A percentile compares a stretch with the other conserved stretches of the same genome.
Evolutionary conservation across 2,797 vertebrate genomes (phyloP).

Genomic region (Oceanodroma leucorhoa): DNA sequence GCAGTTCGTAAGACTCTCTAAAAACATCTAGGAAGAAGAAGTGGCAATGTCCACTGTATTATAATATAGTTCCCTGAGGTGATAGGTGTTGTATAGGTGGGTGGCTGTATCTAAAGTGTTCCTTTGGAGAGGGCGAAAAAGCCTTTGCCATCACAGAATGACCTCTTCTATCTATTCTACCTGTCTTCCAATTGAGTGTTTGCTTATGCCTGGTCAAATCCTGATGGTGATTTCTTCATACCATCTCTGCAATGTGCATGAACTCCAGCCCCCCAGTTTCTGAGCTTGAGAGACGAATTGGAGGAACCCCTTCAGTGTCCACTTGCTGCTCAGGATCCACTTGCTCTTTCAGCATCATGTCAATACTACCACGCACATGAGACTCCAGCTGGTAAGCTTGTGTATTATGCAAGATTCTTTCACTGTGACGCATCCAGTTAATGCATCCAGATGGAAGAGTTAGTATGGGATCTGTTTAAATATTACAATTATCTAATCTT

Average conservation of each 20-base stretch:
- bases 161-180: not conserved
- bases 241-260: not conserved
- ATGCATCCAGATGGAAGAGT: not conserved
- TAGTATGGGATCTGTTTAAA: constrained; percentile 3
- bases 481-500: not conserved
- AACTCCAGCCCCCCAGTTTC: not conserved
- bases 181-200: not conserved
- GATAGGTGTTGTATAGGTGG: not conserved
- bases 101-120: not conserved
- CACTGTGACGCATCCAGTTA: not conserved
- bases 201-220: not conserved
- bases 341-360: not conserved
- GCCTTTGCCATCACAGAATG: not conserved
- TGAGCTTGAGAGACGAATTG: not conserved
- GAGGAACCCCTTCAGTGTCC: not conserved
- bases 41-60: no score
- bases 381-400: not conserved
- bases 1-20: not conserved
- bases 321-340: not conserved
- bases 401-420: not conserved
- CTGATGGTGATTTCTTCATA: not conserved
- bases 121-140: not conserved
- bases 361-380: fast-evolving
- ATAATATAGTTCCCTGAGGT: not conserved
- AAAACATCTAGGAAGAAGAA: not conserved